phyloP scores from a whole-genome alignment of 2,113 vertebrate species.

The Xyrauchen texanus region DNA sequence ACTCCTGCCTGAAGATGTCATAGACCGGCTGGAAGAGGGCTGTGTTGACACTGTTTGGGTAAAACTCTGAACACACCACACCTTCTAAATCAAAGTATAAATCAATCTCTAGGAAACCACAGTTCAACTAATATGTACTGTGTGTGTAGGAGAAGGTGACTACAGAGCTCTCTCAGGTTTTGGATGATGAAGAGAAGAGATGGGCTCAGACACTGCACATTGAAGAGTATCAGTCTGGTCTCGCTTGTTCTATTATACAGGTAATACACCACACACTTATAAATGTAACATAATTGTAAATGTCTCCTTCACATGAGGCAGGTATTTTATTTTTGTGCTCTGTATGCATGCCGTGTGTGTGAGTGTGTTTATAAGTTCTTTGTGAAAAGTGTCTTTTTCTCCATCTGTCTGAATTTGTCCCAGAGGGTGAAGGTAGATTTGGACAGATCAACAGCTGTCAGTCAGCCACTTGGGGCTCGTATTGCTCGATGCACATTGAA shows the following conservation, averaged over 20 bases:
- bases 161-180: constrained; percentile 71
- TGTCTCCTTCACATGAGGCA: background rate
- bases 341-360: background rate
- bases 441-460: constrained; percentile 85
- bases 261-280: constrained; percentile 51
- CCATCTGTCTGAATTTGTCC: constrained; percentile 25
- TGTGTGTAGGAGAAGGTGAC: constrained; percentile 72
- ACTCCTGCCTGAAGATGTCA: constrained; percentile 69
- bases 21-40: constrained; percentile 74
- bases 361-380: background rate
- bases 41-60: constrained; percentile 74
- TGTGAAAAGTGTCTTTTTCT: constrained; percentile 5
- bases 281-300: background rate
- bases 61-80: constrained; percentile 20
- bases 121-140: constrained; percentile 4
- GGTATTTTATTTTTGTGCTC: background rate
- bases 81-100: constrained; percentile 3
- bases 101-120: background rate
- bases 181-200: constrained; percentile 76
- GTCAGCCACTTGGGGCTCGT: constrained; percentile 81
- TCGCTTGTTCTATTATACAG: constrained; percentile 77
- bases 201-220: constrained; percentile 76
- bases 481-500: constrained; percentile 84
- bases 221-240: constrained; percentile 75
- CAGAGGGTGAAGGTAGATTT: constrained; percentile 87